Base-by-base conservation (phyloP, 1,140 invertebrate genomes). In the Macrotrachela quadricornifera region DNA sequence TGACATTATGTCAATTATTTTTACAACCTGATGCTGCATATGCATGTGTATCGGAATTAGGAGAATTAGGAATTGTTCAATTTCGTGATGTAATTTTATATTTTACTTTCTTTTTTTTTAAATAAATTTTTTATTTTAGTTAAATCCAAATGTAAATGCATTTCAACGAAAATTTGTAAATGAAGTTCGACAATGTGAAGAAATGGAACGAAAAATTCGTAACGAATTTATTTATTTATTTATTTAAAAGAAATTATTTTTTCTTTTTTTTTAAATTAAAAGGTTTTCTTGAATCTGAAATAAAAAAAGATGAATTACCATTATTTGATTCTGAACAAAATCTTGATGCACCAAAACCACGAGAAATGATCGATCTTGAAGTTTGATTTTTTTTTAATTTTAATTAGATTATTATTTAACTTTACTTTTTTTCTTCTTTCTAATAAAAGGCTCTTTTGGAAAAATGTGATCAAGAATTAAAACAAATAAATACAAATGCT, bases 331-430 rank as follows among this genome's bases (percentile, higher is more conserved):
- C 84, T 54, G 88, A 87, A 1, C 91, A 79, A 57, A 85, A 91
- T 59, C 77, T 85, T 50, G 90, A 85, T 60, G 90, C 90, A 11
- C 91, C 91, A 8, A 87, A 85, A 64, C 87, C 91, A 10, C 77
- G 87, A 55, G 90, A 92, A 72, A 94, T 95, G 69, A 92, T 92
- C 60, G 83, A 94, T 70, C 73, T 94, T 55, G 87, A 92, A 77
- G 83, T 85, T 70, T 64, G 57, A 14, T 9, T 41, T 30, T 44
- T 36, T n/a, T 21, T 8, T 4, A 30, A 30, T 21, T 42, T 18
- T 21, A n/a, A 16, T 17, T 30, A 4, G n/a, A 3, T 15, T 15
- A 4, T 44, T 44, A 4, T 4, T 15, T 4, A 3, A 4, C n/a
- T 4, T 4, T 15, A 44, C 9, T 44, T 17, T 17, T 15, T 17